A percentile compares a stretch with the other conserved stretches of the same genome.
Conservation (phyloP, 2,888 invertebrate species). For the Dryobota labecula region DNA sequence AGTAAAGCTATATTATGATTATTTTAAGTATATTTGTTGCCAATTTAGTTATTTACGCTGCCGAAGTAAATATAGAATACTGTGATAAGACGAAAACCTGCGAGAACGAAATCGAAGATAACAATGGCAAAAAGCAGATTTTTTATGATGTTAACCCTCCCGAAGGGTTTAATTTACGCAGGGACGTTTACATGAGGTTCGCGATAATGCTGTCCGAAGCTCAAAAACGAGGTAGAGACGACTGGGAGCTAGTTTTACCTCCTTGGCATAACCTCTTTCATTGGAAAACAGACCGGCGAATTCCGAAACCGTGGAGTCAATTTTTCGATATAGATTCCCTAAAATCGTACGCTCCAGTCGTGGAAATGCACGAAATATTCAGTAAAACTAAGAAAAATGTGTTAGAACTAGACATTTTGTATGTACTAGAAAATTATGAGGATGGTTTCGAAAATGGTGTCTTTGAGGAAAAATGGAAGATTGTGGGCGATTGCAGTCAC, state of each 20-base stretch:
- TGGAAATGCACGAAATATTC: slow-evolving; percentile 96
- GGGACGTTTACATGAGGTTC: slow-evolving; percentile 98
- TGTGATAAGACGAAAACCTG: slow-evolving; percentile 68
- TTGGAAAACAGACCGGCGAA: slow-evolving; percentile 93
- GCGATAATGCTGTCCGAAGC: slow-evolving; percentile 95
- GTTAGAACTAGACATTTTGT: slow-evolving; percentile 93
- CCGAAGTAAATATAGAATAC: slow-evolving; percentile 59
- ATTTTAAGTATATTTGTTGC: slow-evolving; percentile 46
- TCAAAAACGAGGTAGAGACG: slow-evolving; percentile 85
- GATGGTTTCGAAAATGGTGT: slow-evolving; percentile 95
- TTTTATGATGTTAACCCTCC: slow-evolving; percentile 98
- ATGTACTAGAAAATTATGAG: slow-evolving; percentile 95
- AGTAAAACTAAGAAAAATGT: slow-evolving; percentile 63
- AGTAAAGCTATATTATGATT: slow-evolving; percentile 48
- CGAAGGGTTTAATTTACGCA: slow-evolving; percentile 98
- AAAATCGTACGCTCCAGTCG: slow-evolving; percentile 94
- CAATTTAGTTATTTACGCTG: slow-evolving; percentile 56
- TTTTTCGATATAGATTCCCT: slow-evolving; percentile 97
- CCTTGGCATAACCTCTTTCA: slow-evolving; percentile 98
- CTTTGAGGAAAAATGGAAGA: slow-evolving; percentile 95
- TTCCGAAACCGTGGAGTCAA: slow-evolving; percentile 93
- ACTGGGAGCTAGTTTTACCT: slow-evolving; percentile 95
- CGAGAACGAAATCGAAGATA: slow-evolving; percentile 21
- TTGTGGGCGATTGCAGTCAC: slow-evolving; percentile 81
- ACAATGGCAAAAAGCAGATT: slow-evolving; percentile 91